Evolutionary conservation across 1,140 invertebrate species (phyloP), one percentile per base, ranked within the genome.

Genomic region (Latrodectus geometricus): DNA sequence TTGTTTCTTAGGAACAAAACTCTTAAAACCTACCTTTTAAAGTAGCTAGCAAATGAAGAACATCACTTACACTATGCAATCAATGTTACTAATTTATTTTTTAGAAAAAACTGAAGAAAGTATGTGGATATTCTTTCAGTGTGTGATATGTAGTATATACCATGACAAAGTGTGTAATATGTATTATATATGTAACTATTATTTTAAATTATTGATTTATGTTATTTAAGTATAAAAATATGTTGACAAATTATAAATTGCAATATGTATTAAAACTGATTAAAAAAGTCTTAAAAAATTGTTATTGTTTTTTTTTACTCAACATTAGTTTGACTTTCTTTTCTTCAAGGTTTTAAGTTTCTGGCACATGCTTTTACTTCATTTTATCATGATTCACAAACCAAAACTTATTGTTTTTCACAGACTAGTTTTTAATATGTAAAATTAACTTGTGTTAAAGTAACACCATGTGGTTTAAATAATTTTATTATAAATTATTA

Each of bases 151-250:
- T 61, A 61, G 54, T 61, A 61, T n/a, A n/a, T 61, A 61, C 54
- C 54, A 61, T 61, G 54, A 61, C 54, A 61, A 61, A 61, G 54
- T 61, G 54, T 61, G 54, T 61, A 61, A 61, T 61, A 61, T 61
- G 54, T 61, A 61, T 61, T 61, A 61, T 61, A 61, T 61, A 14
- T 61, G 8, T 61, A 14, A 61, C 54, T 61, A 1, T 61, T 61
- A 61, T 61, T 61, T 61, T 35, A 61, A 61, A 17, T 61, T 61
- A 61, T 61, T 11, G 54, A 61, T 14, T 61, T 61, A 61, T 61
- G 8, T 61, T 61, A 61, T 61, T 35, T 35, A 35, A 35, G 54
- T 61, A 61, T 61, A 61, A 61, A 61, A 17, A 61, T 61, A 61
- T 61, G 54, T 61, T 61, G 54, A 61, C 17, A 61, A 61, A 14